Evolutionary conservation across 2,113 vertebrate species (phyloP), one percentile per base, ranked within the genome.

Genomic region (Girardinichthys multiradiatus): DNA sequence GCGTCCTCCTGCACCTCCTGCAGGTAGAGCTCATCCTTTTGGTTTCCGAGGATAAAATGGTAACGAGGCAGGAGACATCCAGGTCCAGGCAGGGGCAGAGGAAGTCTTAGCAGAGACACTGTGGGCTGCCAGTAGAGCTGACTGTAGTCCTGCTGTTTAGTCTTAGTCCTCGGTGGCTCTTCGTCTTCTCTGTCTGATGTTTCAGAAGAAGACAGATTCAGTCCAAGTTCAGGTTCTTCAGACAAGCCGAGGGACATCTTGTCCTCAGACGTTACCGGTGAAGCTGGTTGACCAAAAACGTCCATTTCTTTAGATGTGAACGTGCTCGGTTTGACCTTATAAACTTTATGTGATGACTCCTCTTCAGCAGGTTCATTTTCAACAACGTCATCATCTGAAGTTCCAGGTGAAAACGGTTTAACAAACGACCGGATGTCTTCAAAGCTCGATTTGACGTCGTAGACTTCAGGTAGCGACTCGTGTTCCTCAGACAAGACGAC

Each of bases 61-160:
- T 72, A 85, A 7, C 48, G 2, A 11, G 82, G 59, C 1, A 24
- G 58, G 11, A 30, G 68, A 8, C 21, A 0, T 3, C 64, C 70
- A 4, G 14, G 33, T n/a, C 0, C 24, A 4, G 65, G 19, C 0
- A 5, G 10, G 12, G 57, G 12, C 2, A 78, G 1, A 0, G 80
- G 86, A 1, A 85, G 68, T 24, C 74, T 70, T 26, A 39, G 0
- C 39, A 85, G 64, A 15, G 45, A 57, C 45, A 83, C 70, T 12
- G 2, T 45, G 68, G 76, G 82, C 70, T 82, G 79, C 57, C 21
- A 65, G 5, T 19, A 51, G 62, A 29, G 57, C 42, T 42, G 13
- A 1, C 17, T 14, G 13, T 0, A 4, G 64, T 27, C 57, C 5
- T 1, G 11, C 19, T 5, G 8, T 35, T 19, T 24, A 29, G 15